These are phyloP conservation scores for Brotula barbata DNA, from an alignment of 2,797 vertebrate species.

Conservation along the genomic window DNA sequence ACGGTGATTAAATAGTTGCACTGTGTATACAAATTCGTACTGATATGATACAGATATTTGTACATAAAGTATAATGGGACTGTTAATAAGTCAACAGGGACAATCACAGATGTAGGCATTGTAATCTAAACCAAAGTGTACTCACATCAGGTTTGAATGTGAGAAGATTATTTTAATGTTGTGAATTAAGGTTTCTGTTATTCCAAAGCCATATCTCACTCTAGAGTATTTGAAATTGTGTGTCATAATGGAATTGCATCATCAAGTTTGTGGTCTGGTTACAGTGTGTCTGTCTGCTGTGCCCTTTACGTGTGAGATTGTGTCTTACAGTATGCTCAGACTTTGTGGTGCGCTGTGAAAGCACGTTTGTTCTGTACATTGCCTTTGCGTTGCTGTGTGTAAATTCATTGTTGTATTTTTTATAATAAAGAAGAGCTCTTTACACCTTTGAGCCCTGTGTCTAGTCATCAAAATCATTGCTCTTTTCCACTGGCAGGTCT, in stretches of 20 bases:
- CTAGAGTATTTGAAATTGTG: too few relatives aligned
- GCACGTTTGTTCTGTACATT: slow-evolving; percentile 23
- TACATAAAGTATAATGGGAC: slow-evolving; percentile 23
- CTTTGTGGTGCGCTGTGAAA: slow-evolving; percentile 7
- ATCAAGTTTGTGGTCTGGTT: neutral
- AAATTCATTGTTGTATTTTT: slow-evolving; percentile 36
- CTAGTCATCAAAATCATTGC: slow-evolving; percentile 46
- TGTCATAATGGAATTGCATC: neutral
- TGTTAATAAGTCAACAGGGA: slow-evolving; percentile 18
- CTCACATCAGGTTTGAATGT: neutral
- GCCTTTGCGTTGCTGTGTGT: slow-evolving; percentile 20
- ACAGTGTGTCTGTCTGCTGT: slow-evolving; percentile 1
- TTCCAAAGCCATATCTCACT: too few relatives aligned
- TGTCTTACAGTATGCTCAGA: slow-evolving; percentile 27
- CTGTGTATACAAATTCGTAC: slow-evolving; percentile 17
- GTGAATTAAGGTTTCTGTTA: neutral
- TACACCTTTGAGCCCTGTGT: slow-evolving; percentile 34
- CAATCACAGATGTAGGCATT: neutral
- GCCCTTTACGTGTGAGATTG: neutral
- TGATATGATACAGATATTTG: neutral
- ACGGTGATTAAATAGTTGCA: slow-evolving; percentile 11
- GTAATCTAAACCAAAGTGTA: slow-evolving; percentile 29
- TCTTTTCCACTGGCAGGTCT: slow-evolving; percentile 50
- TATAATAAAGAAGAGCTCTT: slow-evolving; percentile 67
- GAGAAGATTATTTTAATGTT: neutral